Evolutionary conservation across 2,797 vertebrate species (phyloP), one percentile per base, ranked within the genome.

Genomic region (Leptoclinus maculatus): DNA sequence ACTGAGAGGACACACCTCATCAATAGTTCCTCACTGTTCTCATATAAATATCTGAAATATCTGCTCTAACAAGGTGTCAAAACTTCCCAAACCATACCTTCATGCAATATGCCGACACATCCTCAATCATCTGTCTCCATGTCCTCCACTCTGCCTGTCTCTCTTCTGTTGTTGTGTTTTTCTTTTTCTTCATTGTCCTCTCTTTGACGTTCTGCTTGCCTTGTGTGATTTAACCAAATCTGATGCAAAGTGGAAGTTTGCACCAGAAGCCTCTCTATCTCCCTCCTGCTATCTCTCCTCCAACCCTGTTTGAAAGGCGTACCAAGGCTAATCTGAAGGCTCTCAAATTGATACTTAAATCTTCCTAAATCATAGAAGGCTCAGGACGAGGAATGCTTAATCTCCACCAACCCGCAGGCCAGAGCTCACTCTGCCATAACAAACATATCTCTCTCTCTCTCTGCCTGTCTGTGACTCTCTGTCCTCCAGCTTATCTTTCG

Each of bases 281-380:
- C 78, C 16, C 3, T 69, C 4, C 36, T 66, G 66, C 67, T 62
- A 87, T 78, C 53, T 84, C 67, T 72, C 66, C 59, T 29, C 43
- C 64, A 74, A 66, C 54, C 38, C 56, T 1, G 29, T 71, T 78
- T 79, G 66, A 87, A 74, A 77, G 67, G 66, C 71, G 3, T 47
- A 64, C 47, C 62, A 85, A 78, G 86, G 84, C 63, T 78, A 70
- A 91, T 91, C 74, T 87, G 80, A 87, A 86, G 85, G 69, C 72
- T 79, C 74, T 76, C 78, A 91, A 89, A 92, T 88, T 90, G 88
- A 90, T 89, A 88, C 87, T 92, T 88, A 90, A 92, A 90, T 91
- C 83, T 53, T 12, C 70, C 78, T 68, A 80, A 89, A 89, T 88
- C 85, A 89, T 87, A 77, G 84, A 90, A 86, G 87, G 76, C 84